Evolutionary conservation across 2,888 invertebrate species (phyloP).

Genomic region (Ferrisia virgata): DNA sequence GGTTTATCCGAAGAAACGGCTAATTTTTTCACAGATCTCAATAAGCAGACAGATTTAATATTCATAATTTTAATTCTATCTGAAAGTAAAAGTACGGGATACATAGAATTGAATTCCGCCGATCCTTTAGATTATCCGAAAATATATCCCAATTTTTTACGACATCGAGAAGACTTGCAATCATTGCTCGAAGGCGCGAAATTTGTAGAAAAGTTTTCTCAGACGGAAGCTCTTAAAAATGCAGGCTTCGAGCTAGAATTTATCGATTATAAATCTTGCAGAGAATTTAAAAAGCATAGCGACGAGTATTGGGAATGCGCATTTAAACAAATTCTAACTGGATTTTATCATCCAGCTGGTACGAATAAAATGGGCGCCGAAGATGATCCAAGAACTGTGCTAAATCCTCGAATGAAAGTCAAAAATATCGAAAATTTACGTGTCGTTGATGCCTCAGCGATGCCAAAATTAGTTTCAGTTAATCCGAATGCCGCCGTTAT

Average conservation of each 20-base stretch:
- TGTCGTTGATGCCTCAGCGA: slow-evolving; percentile 54
- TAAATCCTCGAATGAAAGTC: slow-evolving; percentile 52
- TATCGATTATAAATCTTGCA: slow-evolving; percentile 48
- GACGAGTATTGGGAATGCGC: slow-evolving; percentile 50
- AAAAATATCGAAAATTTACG: slow-evolving; percentile 52
- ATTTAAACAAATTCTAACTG: slow-evolving; percentile 48
- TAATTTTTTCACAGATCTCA: slow-evolving; percentile 30
- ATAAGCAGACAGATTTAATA: slow-evolving; percentile 28
- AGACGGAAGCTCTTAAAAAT: slow-evolving; percentile 49
- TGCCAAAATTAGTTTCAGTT: slow-evolving; percentile 53
- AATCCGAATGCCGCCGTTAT: slow-evolving; percentile 51
- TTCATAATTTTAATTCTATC: slow-evolving; percentile 51
- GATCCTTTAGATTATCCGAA: slow-evolving; percentile 31
- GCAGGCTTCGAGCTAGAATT: slow-evolving; percentile 49
- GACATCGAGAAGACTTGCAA: slow-evolving; percentile 48
- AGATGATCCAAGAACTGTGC: slow-evolving; percentile 51
- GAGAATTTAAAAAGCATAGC: slow-evolving; percentile 47
- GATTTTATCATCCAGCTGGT: slow-evolving; percentile 51
- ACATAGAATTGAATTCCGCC: not conserved
- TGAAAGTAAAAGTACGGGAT: slow-evolving; percentile 52
- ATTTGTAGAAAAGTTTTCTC: slow-evolving; percentile 49
- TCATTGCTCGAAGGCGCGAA: slow-evolving; percentile 50
- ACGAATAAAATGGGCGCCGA: slow-evolving; percentile 52
- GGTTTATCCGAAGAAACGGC: slow-evolving; percentile 41
- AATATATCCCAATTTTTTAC: slow-evolving; percentile 29